A percentile compares a stretch with the other conserved stretches of the same genome.
phyloP scores from a whole-genome alignment of 2,113 vertebrate species.

The Nyctereutes procyonoides region DNA sequence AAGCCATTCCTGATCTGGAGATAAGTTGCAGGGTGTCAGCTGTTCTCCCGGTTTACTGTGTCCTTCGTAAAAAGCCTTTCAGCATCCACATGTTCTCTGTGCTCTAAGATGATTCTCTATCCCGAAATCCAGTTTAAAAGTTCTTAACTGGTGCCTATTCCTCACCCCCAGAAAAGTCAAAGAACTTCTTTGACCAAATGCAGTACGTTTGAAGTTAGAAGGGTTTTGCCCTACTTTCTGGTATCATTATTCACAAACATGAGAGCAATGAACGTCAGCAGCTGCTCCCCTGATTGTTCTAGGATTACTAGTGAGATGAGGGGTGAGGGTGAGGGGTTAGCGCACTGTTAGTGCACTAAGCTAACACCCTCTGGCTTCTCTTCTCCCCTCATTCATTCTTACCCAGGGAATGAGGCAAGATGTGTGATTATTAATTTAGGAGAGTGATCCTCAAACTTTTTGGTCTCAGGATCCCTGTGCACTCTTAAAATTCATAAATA shows the following conservation, averaged over 20 bases:
- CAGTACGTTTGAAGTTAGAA: background rate
- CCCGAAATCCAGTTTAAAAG: background rate
- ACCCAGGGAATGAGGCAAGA: background rate
- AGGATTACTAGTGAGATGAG: background rate
- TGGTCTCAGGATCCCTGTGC: background rate
- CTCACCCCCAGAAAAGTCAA: background rate
- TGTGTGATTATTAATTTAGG: background rate
- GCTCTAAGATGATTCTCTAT: background rate
- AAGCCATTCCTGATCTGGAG: background rate
- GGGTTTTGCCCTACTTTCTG: background rate
- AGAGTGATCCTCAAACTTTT: background rate
- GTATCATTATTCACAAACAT: background rate
- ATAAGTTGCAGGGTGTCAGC: background rate
- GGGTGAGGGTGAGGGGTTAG: rapidly evolving
- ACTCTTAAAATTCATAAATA: slow-evolving; percentile 7
- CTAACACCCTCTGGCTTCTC: background rate
- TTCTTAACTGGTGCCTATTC: background rate
- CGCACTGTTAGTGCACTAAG: background rate
- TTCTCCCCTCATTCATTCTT: background rate
- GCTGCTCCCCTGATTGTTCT: background rate
- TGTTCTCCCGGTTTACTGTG: background rate
- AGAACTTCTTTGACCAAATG: background rate
- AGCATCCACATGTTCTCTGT: background rate
- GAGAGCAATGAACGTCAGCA: background rate
- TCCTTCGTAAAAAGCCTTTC: background rate